These are phyloP conservation scores for Athetis lepigone DNA, from an alignment of 2,888 invertebrate species.

Conservation along the genomic window DNA sequence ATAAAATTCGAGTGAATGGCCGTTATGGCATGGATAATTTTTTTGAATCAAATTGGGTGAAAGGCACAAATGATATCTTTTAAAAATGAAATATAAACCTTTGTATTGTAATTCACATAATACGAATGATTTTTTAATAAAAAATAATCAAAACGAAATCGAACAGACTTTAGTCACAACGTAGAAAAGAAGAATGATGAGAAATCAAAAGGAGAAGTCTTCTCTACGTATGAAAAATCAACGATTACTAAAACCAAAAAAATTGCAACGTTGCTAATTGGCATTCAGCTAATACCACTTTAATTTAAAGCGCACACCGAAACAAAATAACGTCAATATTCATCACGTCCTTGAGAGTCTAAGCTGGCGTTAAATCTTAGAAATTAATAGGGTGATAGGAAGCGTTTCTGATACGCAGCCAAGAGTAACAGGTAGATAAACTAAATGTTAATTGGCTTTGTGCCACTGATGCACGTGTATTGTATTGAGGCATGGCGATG, in stretches of 20 bases:
- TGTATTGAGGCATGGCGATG: constrained; percentile 46
- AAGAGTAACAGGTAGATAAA: constrained; percentile 81
- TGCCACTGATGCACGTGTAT: constrained; percentile 67
- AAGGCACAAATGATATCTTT: constrained; percentile 2
- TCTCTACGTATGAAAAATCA: not conserved
- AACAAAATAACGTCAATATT: constrained; percentile 52
- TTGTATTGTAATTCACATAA: not conserved
- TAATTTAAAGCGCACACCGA: constrained; percentile 39
- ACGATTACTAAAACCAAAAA: constrained; percentile 8
- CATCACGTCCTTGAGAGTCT: constrained; percentile 54
- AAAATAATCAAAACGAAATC: not conserved
- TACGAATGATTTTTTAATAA: not conserved
- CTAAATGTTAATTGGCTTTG: constrained; percentile 67
- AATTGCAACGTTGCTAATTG: constrained; percentile 23
- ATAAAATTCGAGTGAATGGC: constrained; percentile 48
- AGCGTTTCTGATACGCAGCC: constrained; percentile 76
- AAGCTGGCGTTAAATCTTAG: constrained; percentile 65
- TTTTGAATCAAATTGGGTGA: constrained; percentile 9
- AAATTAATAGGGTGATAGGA: constrained; percentile 69
- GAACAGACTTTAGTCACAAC: not conserved
- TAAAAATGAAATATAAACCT: constrained; percentile 12
- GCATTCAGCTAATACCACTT: constrained; percentile 38
- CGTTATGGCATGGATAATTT: constrained; percentile 12
- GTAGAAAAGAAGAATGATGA: not conserved
- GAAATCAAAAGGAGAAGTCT: not conserved